Conservation (phyloP, 1,140 invertebrate species). For the Drosophila subpulchrella region DNA sequence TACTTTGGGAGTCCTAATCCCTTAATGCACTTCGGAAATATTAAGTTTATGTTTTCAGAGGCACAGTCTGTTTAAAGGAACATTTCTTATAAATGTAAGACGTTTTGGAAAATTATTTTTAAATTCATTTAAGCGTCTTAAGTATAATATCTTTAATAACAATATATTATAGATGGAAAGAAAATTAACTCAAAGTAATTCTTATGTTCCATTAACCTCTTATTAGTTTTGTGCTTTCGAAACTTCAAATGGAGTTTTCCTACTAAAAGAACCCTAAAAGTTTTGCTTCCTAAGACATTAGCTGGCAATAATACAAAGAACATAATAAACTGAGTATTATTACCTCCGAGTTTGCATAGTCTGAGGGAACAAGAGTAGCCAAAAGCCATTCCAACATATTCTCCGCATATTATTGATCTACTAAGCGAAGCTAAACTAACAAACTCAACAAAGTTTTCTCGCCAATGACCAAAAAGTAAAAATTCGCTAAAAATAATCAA, state of each 20-base stretch:
- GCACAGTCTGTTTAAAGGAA: background rate
- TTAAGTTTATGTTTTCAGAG: background rate
- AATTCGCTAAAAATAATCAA: constrained; percentile 22
- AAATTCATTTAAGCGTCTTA: too few relatives aligned
- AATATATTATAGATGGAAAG: too few relatives aligned
- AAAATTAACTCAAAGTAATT: too few relatives aligned
- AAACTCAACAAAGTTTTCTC: constrained; percentile 31
- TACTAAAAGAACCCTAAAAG: too few relatives aligned
- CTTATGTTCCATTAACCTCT: too few relatives aligned
- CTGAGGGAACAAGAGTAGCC: background rate
- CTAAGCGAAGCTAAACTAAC: constrained; percentile 10
- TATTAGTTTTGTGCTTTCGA: background rate
- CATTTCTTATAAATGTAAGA: background rate
- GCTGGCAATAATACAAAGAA: background rate
- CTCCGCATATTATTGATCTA: constrained; percentile 28
- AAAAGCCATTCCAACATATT: background rate
- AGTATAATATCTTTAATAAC: too few relatives aligned
- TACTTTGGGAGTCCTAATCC: background rate
- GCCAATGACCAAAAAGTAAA: constrained; percentile 30
- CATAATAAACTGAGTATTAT: constrained; percentile 3
- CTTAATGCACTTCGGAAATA: constrained; percentile 17
- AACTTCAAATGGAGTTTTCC: background rate
- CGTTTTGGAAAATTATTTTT: too few relatives aligned
- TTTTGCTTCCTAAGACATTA: background rate
- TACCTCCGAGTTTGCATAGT: background rate